These are phyloP conservation scores for Drosophila pruinosa DNA, from an alignment of 1,140 invertebrate genomes.

Conservation along the genomic window DNA sequence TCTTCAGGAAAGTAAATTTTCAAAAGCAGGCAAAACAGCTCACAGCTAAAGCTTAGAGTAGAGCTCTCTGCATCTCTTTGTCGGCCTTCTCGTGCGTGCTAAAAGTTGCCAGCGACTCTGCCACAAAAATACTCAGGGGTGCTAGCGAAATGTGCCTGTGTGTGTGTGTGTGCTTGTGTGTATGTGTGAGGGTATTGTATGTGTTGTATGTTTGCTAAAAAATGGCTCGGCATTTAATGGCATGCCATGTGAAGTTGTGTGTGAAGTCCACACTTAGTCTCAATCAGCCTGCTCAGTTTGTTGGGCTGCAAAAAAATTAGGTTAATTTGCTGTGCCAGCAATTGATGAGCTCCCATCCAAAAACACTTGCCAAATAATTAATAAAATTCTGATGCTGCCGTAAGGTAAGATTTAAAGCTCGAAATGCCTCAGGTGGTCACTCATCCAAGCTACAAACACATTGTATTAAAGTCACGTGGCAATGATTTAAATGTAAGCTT, in stretches of 20 bases:
- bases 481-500: background rate
- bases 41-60: slow-evolving; percentile 3
- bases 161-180: background rate
- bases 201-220: slow-evolving; percentile 53
- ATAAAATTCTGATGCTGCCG: slow-evolving; percentile 40
- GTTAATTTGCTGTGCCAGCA: slow-evolving; percentile 66
- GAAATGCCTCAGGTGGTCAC: slow-evolving; percentile 23
- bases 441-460: no score
- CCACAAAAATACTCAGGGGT: slow-evolving; percentile 70
- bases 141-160: slow-evolving; percentile 10
- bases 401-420: slow-evolving; percentile 20
- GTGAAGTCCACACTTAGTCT: slow-evolving; percentile 21
- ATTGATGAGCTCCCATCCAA: slow-evolving; percentile 70
- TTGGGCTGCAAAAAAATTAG: slow-evolving; percentile 65
- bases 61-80: background rate
- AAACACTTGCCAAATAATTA: slow-evolving; percentile 79
- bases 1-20: slow-evolving; percentile 77
- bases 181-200: slow-evolving; percentile 6
- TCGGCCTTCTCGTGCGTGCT: slow-evolving; percentile 23
- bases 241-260: slow-evolving; percentile 30
- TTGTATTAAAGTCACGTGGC: no score
- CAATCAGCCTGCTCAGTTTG: slow-evolving; percentile 28
- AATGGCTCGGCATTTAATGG: slow-evolving; percentile 61
- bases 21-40: slow-evolving; percentile 18
- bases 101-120: slow-evolving; percentile 56